Evolutionary conservation across 2,113 vertebrate species (phyloP).

Genomic region (Eublepharis macularius): DNA sequence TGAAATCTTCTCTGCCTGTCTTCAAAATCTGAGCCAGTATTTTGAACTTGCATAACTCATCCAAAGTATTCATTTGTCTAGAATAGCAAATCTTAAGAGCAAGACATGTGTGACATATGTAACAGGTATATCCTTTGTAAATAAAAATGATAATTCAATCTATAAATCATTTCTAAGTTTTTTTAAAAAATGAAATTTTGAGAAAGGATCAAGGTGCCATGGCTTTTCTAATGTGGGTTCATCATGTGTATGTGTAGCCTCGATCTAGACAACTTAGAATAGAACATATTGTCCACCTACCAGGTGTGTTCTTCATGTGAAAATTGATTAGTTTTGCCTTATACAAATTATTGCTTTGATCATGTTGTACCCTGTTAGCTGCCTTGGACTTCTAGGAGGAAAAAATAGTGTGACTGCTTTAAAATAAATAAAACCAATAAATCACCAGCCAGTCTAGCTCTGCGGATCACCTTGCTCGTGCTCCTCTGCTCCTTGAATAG

Average conservation of each 20-base stretch:
- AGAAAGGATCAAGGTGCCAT: not conserved
- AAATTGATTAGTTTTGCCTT: no score
- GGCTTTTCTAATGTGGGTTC: not conserved
- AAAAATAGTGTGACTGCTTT: no score
- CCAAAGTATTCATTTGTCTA: not conserved
- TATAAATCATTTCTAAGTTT: not conserved
- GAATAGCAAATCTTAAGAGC: not conserved
- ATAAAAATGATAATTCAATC: not conserved
- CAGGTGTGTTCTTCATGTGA: no score
- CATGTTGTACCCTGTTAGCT: no score
- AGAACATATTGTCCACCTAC: no score
- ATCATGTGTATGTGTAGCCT: not conserved
- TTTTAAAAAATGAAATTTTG: not conserved
- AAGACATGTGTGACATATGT: not conserved
- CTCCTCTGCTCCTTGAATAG: not conserved
- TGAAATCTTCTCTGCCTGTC: not conserved
- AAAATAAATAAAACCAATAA: no score
- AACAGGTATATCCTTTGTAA: no score
- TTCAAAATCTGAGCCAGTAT: no score
- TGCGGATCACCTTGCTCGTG: not conserved
- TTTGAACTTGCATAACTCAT: not conserved
- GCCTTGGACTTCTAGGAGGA: no score
- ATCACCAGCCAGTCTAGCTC: no score
- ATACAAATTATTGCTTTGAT: no score
- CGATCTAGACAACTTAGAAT: not conserved